phyloP scores from a whole-genome alignment of 1,140 invertebrate species.

The Polyergus mexicanus region DNA sequence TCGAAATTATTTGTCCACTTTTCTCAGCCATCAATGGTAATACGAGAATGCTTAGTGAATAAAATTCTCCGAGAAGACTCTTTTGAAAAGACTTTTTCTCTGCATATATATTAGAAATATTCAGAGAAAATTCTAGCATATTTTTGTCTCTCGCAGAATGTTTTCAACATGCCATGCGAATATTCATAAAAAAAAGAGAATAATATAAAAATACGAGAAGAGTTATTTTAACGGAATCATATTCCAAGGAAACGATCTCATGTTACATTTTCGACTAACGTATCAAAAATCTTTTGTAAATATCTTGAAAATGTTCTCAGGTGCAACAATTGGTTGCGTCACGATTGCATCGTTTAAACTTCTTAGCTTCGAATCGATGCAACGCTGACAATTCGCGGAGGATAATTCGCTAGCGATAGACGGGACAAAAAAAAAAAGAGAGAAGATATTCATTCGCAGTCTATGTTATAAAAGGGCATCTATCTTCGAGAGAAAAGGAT shows the following conservation, averaged over 20 bases:
- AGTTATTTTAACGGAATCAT: not conserved
- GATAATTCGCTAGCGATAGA: slow-evolving; percentile 45
- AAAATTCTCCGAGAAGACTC: not conserved
- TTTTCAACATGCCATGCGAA: not conserved
- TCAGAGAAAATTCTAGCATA: not conserved
- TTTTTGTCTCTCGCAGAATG: not conserved
- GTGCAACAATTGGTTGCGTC: slow-evolving; percentile 26
- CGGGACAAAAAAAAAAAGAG: too few relatives aligned
- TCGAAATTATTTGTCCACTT: slow-evolving; percentile 14
- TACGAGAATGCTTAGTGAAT: not conserved
- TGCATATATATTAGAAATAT: too few relatives aligned
- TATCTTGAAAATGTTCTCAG: slow-evolving; percentile 4
- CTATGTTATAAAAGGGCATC: not conserved
- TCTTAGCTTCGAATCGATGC: slow-evolving; percentile 64
- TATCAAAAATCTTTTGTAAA: not conserved
- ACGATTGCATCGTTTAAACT: slow-evolving; percentile 38
- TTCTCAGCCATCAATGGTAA: not conserved
- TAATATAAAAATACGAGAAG: not conserved
- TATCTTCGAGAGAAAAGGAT: not conserved
- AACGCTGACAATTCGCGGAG: slow-evolving; percentile 21
- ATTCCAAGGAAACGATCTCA: too few relatives aligned
- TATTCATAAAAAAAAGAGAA: not conserved
- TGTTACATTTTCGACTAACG: not conserved
- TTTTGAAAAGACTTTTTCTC: not conserved
- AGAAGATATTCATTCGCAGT: too few relatives aligned